A percentile compares a stretch with the other conserved stretches of the same genome.
phyloP scores from a whole-genome alignment of 2,888 invertebrate genomes.

The Drosophila fungiperda region DNA sequence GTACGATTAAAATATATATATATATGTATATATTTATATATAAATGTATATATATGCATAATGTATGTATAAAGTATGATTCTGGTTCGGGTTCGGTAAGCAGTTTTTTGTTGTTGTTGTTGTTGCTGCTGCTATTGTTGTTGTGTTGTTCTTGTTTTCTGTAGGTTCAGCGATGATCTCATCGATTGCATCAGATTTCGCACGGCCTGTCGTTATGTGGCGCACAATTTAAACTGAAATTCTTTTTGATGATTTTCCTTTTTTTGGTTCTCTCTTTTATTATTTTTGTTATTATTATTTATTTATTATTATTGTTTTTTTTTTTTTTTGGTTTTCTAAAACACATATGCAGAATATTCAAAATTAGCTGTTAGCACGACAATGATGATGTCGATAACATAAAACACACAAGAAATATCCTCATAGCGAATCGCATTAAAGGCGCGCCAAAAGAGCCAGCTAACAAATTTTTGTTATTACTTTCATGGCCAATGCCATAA shows the following conservation, averaged over 20 bases:
- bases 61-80: slow-evolving; percentile 22
- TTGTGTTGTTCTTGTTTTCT: slow-evolving; percentile 37
- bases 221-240: slow-evolving; percentile 70
- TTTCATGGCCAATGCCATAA: slow-evolving; percentile 63
- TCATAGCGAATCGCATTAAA: slow-evolving; percentile 48
- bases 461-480: slow-evolving; percentile 20
- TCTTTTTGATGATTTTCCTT: slow-evolving; percentile 47
- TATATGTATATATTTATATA: not conserved
- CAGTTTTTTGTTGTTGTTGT: slow-evolving; percentile 33
- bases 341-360: slow-evolving; percentile 72
- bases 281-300: slow-evolving; percentile 4
- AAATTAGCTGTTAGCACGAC: slow-evolving; percentile 75
- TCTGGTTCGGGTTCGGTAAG: slow-evolving; percentile 58
- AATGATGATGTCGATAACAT: slow-evolving; percentile 36
- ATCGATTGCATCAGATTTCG: slow-evolving; percentile 82
- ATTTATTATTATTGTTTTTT: slow-evolving; percentile 1
- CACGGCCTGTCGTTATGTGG: slow-evolving; percentile 77
- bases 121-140: slow-evolving; percentile 20
- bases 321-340: slow-evolving; percentile 17
- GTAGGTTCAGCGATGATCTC: slow-evolving; percentile 75
- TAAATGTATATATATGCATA: not conserved
- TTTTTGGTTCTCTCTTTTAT: slow-evolving; percentile 2
- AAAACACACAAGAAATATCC: not conserved
- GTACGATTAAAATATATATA: slow-evolving; percentile 25
- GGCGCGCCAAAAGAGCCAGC: slow-evolving; percentile 46